Evolutionary conservation across 2,888 invertebrate genomes (phyloP).

Genomic region (Yponomeuta cagnagella): DNA sequence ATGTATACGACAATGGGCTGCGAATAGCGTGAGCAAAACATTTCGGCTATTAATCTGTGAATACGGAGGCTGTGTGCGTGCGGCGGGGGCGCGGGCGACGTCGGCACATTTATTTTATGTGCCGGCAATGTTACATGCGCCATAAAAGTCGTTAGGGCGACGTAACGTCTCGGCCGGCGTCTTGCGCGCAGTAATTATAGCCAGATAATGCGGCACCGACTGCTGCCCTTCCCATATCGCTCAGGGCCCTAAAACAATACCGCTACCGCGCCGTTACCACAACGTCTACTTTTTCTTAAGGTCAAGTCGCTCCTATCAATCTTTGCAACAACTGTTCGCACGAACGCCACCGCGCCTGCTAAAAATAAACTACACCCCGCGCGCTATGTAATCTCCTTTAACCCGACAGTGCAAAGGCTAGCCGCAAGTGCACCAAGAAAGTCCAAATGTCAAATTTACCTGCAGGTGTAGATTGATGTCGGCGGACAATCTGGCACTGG

Average conservation of each 20-base stretch:
- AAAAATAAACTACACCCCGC: slow-evolving; percentile 6
- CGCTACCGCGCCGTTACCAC: neutral
- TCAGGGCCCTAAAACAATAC: slow-evolving; percentile 16
- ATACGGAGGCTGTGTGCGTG: slow-evolving; percentile 52
- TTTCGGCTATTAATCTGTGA: slow-evolving; percentile 70
- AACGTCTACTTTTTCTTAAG: neutral
- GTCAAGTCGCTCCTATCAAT: slow-evolving; percentile 10
- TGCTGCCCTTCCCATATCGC: slow-evolving; percentile 40
- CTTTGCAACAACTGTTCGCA: slow-evolving; percentile 1
- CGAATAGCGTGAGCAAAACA: slow-evolving; percentile 59
- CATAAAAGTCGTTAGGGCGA: slow-evolving; percentile 75
- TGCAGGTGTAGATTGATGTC: no score
- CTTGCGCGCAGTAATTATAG: slow-evolving; percentile 73
- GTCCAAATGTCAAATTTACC: no score
- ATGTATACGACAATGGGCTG: slow-evolving; percentile 10
- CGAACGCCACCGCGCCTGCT: neutral
- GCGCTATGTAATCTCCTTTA: slow-evolving; percentile 3
- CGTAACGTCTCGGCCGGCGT: slow-evolving; percentile 71
- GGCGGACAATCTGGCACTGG: no score
- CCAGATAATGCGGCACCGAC: slow-evolving; percentile 64
- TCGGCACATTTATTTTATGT: slow-evolving; percentile 73
- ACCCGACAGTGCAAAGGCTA: slow-evolving; percentile 21
- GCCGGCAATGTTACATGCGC: slow-evolving; percentile 74
- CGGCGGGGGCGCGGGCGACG: slow-evolving; percentile 49
- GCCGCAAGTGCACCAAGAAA: no score